Evolutionary conservation across 2,888 invertebrate species (phyloP).

Genomic region (Amaurobius ferox): DNA sequence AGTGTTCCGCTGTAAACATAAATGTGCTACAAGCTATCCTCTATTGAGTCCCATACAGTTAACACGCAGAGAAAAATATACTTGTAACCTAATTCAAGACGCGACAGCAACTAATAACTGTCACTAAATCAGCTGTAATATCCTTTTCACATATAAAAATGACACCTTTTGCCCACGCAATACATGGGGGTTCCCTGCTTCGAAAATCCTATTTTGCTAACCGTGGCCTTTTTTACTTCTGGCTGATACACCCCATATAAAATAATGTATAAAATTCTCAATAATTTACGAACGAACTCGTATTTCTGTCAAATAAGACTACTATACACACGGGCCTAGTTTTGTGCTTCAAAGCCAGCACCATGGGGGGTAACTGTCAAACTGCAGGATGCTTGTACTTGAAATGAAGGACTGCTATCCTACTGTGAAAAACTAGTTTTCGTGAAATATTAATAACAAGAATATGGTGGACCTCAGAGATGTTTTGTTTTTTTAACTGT

Average conservation of each 20-base stretch:
- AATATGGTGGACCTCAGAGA: constrained; percentile 35
- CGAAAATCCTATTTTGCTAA: constrained; percentile 8
- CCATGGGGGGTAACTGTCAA: constrained; percentile 39
- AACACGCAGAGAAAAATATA: too few relatives aligned
- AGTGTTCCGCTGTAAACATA: too few relatives aligned
- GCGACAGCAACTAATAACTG: background rate
- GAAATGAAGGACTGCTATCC: constrained; percentile 66
- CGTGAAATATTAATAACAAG: constrained; percentile 58
- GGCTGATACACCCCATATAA: constrained; percentile 25
- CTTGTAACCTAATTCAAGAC: background rate
- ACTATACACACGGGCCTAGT: constrained; percentile 40
- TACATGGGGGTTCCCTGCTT: background rate
- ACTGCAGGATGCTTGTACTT: constrained; percentile 60
- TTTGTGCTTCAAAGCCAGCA: constrained; percentile 55
- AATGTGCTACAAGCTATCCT: too few relatives aligned
- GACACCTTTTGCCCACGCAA: constrained; percentile 3
- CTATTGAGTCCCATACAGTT: too few relatives aligned
- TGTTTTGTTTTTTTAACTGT: constrained; percentile 27
- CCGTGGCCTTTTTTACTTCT: background rate
- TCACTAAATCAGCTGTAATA: constrained; percentile 2
- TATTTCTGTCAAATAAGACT: constrained; percentile 57
- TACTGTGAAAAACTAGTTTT: constrained; percentile 51
- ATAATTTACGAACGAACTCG: constrained; percentile 45
- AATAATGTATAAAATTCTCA: constrained; percentile 52
- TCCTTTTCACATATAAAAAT: background rate